Conservation (phyloP, 1,140 invertebrate species). For the Potamilus streckersoni region DNA sequence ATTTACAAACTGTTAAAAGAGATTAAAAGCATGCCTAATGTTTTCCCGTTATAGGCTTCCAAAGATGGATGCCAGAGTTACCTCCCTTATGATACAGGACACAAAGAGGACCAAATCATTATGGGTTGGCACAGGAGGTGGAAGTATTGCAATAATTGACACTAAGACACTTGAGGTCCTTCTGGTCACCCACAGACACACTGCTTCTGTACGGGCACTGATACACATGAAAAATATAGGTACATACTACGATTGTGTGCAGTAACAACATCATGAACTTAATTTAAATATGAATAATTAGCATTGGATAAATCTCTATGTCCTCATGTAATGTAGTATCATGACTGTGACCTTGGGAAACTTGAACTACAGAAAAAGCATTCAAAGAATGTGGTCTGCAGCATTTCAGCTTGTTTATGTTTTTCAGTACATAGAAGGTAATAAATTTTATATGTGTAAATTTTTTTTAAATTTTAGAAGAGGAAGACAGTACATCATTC, state of each 20-base stretch:
- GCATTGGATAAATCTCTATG: neutral
- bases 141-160: constrained; percentile 51
- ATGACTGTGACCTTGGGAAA: neutral
- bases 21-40: too few relatives aligned
- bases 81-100: constrained; percentile 24
- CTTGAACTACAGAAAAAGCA: neutral
- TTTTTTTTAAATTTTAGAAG: too few relatives aligned
- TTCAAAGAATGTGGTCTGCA: neutral
- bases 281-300: neutral
- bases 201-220: constrained; percentile 40
- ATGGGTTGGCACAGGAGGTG: constrained; percentile 58
- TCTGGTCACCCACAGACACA: constrained; percentile 41
- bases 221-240: constrained; percentile 37
- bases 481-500: too few relatives aligned
- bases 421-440: neutral
- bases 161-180: constrained; percentile 30
- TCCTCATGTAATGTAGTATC: neutral
- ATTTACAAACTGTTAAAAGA: too few relatives aligned
- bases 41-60: constrained; percentile 26
- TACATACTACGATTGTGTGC: constrained; percentile 6
- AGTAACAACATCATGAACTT: neutral
- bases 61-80: constrained; percentile 39
- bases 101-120: constrained; percentile 36
- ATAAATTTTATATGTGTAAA: too few relatives aligned
- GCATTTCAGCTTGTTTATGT: neutral